Conservation (phyloP, 2,888 invertebrate genomes). For the Adineta ricciae region DNA sequence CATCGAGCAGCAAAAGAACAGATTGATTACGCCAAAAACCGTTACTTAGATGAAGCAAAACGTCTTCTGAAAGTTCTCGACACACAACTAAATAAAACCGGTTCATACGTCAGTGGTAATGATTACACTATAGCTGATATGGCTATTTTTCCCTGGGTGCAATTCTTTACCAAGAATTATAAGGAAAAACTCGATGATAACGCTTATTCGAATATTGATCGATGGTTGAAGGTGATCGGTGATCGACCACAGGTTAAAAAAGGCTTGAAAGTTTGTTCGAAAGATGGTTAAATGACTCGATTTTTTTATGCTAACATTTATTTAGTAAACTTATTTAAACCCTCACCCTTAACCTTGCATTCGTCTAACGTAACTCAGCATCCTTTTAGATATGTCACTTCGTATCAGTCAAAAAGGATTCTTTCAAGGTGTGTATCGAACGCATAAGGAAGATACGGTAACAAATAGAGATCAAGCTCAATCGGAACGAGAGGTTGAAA, state of each 20-base stretch:
- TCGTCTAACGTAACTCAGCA: not conserved
- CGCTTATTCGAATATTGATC: not conserved
- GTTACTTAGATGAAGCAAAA: slow-evolving; percentile 16
- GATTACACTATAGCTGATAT: not conserved
- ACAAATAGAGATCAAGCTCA: not conserved
- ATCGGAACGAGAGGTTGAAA: not conserved
- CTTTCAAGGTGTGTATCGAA: not conserved
- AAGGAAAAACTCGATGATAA: not conserved
- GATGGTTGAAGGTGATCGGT: not conserved
- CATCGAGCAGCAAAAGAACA: not conserved
- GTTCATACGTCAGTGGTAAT: not conserved
- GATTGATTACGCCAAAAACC: not conserved
- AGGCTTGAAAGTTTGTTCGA: not conserved
- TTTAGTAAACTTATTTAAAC: no score
- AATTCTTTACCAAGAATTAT: not conserved
- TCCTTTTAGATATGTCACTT: not conserved
- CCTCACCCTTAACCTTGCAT: no score
- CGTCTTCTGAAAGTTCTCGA: not conserved
- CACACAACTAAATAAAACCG: not conserved
- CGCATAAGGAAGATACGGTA: not conserved
- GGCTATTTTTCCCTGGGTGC: not conserved
- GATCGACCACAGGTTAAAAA: not conserved
- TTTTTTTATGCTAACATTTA: not conserved
- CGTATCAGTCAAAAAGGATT: not conserved
- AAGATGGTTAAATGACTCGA: not conserved